These are phyloP conservation scores for Beris morrisii DNA, from an alignment of 2,888 invertebrate genomes.

Conservation along the genomic window DNA sequence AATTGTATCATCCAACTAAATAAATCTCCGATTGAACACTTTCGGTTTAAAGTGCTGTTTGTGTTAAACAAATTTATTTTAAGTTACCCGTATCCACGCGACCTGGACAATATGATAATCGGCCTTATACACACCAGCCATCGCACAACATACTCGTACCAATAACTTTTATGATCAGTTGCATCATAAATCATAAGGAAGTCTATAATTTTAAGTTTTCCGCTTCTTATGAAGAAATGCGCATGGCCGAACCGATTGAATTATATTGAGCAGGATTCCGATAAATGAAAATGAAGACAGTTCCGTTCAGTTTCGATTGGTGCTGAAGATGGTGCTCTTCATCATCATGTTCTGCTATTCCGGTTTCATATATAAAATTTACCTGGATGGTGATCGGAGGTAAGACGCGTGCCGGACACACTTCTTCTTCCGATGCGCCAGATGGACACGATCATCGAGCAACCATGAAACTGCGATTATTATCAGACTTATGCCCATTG, in stretches of 20 bases:
- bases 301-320: no score
- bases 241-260: not conserved
- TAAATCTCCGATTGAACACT: not conserved
- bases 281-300: no score
- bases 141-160: not conserved
- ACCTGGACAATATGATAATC: slow-evolving; percentile 28
- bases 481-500: slow-evolving; percentile 14
- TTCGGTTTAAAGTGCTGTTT: not conserved
- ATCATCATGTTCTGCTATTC: not conserved
- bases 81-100: slow-evolving; percentile 16
- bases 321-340: no score
- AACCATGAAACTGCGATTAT: slow-evolving; percentile 22
- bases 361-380: slow-evolving; percentile 1
- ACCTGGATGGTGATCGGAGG: not conserved
- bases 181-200: slow-evolving; percentile 26
- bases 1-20: slow-evolving; percentile 8
- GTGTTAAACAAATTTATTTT: slow-evolving; percentile 22
- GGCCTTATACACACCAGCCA: not conserved
- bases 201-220: slow-evolving; percentile 20
- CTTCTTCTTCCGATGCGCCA: slow-evolving; percentile 33
- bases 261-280: no score
- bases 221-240: not conserved
- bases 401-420: slow-evolving; percentile 36
- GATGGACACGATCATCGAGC: slow-evolving; percentile 27
- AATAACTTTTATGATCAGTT: slow-evolving; percentile 27